A percentile compares a stretch with the other conserved stretches of the same genome.
These are phyloP conservation scores for Zootoca vivipara DNA, from an alignment of 2,113 vertebrate genomes.

Conservation along the genomic window DNA sequence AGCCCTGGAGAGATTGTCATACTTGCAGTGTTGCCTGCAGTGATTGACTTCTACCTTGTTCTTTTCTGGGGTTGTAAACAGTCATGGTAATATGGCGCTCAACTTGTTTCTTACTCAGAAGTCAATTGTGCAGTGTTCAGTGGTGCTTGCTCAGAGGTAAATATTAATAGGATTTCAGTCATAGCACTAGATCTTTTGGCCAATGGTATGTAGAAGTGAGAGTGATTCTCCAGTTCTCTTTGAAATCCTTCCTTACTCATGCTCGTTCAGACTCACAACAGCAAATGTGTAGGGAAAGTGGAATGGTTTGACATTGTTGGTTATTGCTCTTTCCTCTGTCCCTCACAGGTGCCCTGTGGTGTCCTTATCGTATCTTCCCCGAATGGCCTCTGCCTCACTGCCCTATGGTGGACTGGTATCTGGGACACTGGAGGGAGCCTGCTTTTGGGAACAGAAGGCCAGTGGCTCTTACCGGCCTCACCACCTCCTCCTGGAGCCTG, in stretches of 20 bases:
- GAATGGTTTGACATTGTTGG: neutral
- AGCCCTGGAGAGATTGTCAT: neutral
- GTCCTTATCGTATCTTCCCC: constrained; percentile 89
- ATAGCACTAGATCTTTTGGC: neutral
- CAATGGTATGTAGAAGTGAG: neutral
- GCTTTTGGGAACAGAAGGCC: constrained; percentile 90
- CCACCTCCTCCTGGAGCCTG: constrained; percentile 83
- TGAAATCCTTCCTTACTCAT: neutral
- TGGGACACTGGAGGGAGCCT: constrained; percentile 89
- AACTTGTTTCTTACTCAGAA: neutral
- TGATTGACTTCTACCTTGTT: neutral
- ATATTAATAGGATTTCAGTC: neutral
- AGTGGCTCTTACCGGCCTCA: constrained; percentile 84
- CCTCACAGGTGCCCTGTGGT: constrained; percentile 87
- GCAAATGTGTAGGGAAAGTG: too few species aligned
- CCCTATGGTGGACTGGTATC: constrained; percentile 89
- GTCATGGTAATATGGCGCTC: neutral
- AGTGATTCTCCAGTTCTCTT: too few species aligned
- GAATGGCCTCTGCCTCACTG: constrained; percentile 82
- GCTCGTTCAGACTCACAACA: neutral
- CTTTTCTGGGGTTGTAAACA: neutral
- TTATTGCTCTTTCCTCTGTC: neutral
- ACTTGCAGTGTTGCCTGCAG: neutral
- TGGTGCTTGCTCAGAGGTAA: neutral
- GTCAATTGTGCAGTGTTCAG: neutral